Evolutionary conservation across 2,888 invertebrate species (phyloP).

Genomic region (Mantis religiosa): DNA sequence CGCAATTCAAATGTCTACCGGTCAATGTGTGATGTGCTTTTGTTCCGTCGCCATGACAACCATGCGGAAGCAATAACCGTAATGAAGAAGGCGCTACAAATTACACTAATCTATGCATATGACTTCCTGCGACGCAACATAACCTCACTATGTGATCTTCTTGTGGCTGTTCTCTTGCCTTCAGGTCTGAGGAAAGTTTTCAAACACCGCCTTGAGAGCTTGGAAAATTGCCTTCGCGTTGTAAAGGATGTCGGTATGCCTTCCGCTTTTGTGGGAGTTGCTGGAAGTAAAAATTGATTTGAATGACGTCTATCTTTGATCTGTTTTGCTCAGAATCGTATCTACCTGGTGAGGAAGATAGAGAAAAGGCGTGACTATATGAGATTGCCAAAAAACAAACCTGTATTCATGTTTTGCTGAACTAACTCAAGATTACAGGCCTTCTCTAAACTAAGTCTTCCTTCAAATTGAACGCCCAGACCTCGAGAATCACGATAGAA

Average conservation of each 20-base stretch:
- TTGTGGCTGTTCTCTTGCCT: neutral
- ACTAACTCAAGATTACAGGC: too few species aligned
- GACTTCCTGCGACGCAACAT: neutral
- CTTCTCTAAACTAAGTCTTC: too few species aligned
- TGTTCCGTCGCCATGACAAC: neutral
- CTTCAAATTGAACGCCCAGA: too few species aligned
- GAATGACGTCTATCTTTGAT: neutral
- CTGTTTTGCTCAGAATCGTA: too few species aligned
- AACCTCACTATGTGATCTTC: neutral
- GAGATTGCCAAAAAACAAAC: too few species aligned
- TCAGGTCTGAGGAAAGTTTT: neutral
- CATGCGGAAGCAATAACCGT: neutral
- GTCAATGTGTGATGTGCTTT: neutral
- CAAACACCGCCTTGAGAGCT: neutral
- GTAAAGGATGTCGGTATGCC: neutral
- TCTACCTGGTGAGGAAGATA: too few species aligned
- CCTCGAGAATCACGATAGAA: too few species aligned
- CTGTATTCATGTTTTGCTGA: too few species aligned
- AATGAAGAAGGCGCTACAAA: neutral
- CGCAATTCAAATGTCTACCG: neutral
- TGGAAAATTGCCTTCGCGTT: neutral
- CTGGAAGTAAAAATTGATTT: neutral
- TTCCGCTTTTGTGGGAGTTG: neutral
- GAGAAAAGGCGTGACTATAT: too few species aligned
- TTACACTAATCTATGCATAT: neutral